Evolutionary conservation across 2,888 invertebrate species (phyloP).

Genomic region (Marasmarcha lunaedactyla): DNA sequence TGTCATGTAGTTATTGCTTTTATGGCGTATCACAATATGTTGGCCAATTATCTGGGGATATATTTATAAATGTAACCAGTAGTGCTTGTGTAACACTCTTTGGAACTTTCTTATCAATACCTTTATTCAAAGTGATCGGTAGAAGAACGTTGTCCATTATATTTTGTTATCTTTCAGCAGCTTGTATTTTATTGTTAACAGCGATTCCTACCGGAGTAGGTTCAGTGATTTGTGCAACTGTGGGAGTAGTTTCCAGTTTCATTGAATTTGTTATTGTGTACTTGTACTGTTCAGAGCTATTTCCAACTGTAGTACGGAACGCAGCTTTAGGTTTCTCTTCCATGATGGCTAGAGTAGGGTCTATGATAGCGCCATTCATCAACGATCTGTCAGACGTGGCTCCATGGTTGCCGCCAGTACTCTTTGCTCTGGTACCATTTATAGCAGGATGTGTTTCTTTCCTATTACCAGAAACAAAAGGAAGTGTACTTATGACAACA

Average conservation of each 20-base stretch:
- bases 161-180: not conserved
- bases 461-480: slow-evolving; percentile 27
- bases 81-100: slow-evolving; percentile 67
- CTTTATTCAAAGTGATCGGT: slow-evolving; percentile 60
- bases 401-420: slow-evolving; percentile 23
- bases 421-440: slow-evolving; percentile 22
- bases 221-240: slow-evolving; percentile 29
- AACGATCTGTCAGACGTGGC: slow-evolving; percentile 26
- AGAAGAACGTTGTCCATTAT: not conserved
- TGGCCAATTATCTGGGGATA: slow-evolving; percentile 75
- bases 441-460: slow-evolving; percentile 20
- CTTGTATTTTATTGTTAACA: not conserved
- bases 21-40: slow-evolving; percentile 81
- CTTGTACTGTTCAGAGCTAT: slow-evolving; percentile 64
- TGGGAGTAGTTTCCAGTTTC: slow-evolving; percentile 65
- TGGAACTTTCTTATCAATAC: slow-evolving; percentile 63
- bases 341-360: slow-evolving; percentile 68
- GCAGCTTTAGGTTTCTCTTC: slow-evolving; percentile 71
- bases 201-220: not conserved
- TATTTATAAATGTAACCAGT: slow-evolving; percentile 79
- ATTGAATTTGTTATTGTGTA: slow-evolving; percentile 14
- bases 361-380: slow-evolving; percentile 71
- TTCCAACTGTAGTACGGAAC: slow-evolving; percentile 70
- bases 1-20: slow-evolving; percentile 73
- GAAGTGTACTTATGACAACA: slow-evolving; percentile 73